Conservation (phyloP, 2,113 vertebrate genomes). For the Isurus oxyrinchus region DNA sequence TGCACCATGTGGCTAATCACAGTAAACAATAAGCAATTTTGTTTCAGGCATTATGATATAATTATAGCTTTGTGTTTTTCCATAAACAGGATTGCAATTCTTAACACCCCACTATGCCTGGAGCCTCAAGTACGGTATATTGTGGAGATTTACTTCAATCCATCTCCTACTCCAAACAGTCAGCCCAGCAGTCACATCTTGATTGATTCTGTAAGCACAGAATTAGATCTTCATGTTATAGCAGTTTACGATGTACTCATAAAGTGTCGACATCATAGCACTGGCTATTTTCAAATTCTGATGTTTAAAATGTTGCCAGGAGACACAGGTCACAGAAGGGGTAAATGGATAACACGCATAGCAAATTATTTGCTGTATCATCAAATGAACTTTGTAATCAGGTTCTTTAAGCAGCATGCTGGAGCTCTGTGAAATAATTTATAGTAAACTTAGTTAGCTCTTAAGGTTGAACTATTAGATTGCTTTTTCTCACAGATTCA, state of each 20-base stretch:
- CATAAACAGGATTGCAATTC: slow-evolving; percentile 55
- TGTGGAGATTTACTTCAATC: slow-evolving; percentile 70
- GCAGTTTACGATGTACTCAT: neutral
- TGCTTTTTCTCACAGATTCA: neutral
- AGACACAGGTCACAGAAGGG: neutral
- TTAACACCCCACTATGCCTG: slow-evolving; percentile 64
- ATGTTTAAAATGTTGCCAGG: neutral
- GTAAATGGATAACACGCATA: neutral
- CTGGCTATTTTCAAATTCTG: slow-evolving; percentile 4
- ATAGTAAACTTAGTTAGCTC: neutral
- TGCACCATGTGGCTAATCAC: neutral
- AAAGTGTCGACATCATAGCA: neutral
- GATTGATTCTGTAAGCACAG: slow-evolving; percentile 73
- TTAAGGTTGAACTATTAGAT: neutral
- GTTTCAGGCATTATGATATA: neutral
- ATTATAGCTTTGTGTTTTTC: neutral
- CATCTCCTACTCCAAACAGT: slow-evolving; percentile 45
- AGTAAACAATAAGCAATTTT: neutral
- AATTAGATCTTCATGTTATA: neutral
- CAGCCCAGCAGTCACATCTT: slow-evolving; percentile 56
- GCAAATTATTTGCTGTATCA: neutral
- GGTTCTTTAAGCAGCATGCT: neutral
- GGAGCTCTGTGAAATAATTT: neutral
- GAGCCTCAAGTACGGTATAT: slow-evolving; percentile 59
- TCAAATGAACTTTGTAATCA: neutral